Evolutionary conservation across 1,140 invertebrate species (phyloP), one percentile per base, ranked within the genome.

Genomic region (Drosophila kepulauana): DNA sequence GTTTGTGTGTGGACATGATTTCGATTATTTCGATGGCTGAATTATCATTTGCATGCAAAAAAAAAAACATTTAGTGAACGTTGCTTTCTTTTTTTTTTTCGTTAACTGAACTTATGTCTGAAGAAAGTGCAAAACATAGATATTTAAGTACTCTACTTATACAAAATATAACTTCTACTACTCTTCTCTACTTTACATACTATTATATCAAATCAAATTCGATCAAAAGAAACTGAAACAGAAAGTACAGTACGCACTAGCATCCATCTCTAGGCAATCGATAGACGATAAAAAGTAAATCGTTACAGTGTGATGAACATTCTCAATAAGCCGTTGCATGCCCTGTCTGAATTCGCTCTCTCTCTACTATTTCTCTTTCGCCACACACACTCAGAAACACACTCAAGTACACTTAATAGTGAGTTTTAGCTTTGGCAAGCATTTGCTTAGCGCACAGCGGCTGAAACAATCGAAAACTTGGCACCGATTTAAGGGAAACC

Each of bases 1-100:
- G 58, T 61, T 68, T 72, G 35, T 7, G 11, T 63, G 65, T 25
- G 20, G 3, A 78, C 61, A 46, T 64, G 5, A 68, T 51, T 66
- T 86, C 48, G 52, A 79, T 79, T 25, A 82, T 69, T 72, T 79
- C 51, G 65, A 69, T 87, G 82, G 75, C 71, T 87, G 72, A 79
- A 86, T 82, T 82, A 57, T 71, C 72, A 78, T 80, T 88, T 84
- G 84, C 84, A 87, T 87, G 82, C 72, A n/a, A 64, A 43, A 7
- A 35, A 35, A 7, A 38, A 74, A 25, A 25, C 20, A 25, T 87
- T 67, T 52, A 71, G 54, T 81, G 67, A 82, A 79, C 70, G 65
- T 70, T 79, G 70, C 61, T 57, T 69, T 62, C 7, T 63, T 64
- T 66, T 43, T 25, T 16, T 4, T 71, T 57, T 43, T 25, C 16